Evolutionary conservation across 2,888 invertebrate genomes (phyloP).

Genomic region (Ametastegia equiseti): DNA sequence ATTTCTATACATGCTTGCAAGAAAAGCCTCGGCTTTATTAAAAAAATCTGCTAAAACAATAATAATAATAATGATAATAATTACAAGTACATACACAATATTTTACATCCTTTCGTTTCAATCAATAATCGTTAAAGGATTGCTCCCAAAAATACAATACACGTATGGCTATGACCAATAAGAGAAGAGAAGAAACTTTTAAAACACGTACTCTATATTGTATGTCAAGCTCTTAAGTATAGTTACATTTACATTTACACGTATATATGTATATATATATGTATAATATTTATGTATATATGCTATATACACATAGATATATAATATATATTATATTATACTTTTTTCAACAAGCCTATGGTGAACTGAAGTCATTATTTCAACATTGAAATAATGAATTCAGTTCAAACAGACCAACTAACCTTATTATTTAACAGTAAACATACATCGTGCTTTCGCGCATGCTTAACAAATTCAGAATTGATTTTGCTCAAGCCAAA

Average conservation of each 20-base stretch:
- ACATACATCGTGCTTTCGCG: conserved; percentile 31
- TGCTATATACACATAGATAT: neutral
- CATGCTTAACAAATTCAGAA: conserved; percentile 26
- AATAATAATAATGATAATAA: neutral
- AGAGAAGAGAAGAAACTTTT: conserved; percentile 6
- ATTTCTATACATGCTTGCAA: neutral
- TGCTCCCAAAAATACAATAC: neutral
- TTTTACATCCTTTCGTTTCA: neutral
- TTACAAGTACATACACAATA: neutral
- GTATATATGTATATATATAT: neutral
- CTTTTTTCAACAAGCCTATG: conserved; percentile 10
- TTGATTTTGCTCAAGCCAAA: conserved; percentile 21
- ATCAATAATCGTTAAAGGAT: neutral
- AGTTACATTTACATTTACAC: conserved; percentile 53
- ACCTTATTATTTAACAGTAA: conserved; percentile 41
- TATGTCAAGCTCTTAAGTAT: conserved; percentile 55
- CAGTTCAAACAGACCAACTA: conserved; percentile 10
- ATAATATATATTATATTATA: conserved; percentile 21
- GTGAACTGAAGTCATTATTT: neutral
- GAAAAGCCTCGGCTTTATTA: neutral
- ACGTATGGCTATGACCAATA: neutral
- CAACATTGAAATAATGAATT: neutral
- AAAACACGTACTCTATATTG: conserved; percentile 40
- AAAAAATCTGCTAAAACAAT: too few relatives aligned
- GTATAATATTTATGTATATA: neutral